Percentiles rank a stretch among this genome's conserved stretches.
phyloP scores from a whole-genome alignment of 2,888 invertebrate genomes.

The Notodonta ziczac region DNA sequence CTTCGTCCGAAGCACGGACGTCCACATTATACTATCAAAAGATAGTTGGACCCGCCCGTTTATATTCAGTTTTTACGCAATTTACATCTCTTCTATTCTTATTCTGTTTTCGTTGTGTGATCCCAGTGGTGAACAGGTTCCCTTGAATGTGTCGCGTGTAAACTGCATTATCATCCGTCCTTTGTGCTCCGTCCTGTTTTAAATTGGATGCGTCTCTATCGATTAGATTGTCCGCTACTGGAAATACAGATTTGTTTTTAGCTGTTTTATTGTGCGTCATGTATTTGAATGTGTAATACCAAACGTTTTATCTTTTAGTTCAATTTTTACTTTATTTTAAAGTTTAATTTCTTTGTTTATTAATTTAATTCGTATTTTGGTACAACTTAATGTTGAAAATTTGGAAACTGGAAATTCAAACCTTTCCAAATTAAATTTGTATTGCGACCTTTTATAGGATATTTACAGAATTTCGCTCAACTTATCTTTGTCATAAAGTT shows the following conservation, averaged over 20 bases:
- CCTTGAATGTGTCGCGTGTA: slow-evolving; percentile 43
- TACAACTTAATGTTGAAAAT: background rate
- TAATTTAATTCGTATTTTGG: background rate
- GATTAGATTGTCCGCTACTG: slow-evolving; percentile 68
- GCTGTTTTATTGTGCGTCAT: background rate
- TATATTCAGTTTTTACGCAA: slow-evolving; percentile 52
- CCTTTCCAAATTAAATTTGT: background rate
- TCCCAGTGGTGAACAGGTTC: slow-evolving; percentile 43
- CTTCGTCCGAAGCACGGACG: slow-evolving; percentile 68
- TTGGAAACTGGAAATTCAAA: background rate
- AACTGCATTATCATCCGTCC: slow-evolving; percentile 62
- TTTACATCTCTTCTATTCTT: slow-evolving; percentile 75
- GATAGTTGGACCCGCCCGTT: slow-evolving; percentile 53
- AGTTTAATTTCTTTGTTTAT: background rate
- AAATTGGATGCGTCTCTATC: slow-evolving; percentile 69
- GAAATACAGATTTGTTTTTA: slow-evolving; percentile 32
- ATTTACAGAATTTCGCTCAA: background rate
- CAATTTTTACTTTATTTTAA: background rate
- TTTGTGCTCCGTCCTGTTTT: slow-evolving; percentile 60
- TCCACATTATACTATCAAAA: slow-evolving; percentile 76
- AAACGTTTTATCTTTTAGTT: background rate
- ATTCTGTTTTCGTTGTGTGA: slow-evolving; percentile 47
- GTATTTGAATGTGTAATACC: background rate
- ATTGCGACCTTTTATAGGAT: background rate
- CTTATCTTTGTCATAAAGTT: background rate